A percentile compares a stretch with the other conserved stretches of the same genome.
These are phyloP conservation scores for Drosophila kepulauana DNA, from an alignment of 1,140 invertebrate genomes.

Conservation along the genomic window DNA sequence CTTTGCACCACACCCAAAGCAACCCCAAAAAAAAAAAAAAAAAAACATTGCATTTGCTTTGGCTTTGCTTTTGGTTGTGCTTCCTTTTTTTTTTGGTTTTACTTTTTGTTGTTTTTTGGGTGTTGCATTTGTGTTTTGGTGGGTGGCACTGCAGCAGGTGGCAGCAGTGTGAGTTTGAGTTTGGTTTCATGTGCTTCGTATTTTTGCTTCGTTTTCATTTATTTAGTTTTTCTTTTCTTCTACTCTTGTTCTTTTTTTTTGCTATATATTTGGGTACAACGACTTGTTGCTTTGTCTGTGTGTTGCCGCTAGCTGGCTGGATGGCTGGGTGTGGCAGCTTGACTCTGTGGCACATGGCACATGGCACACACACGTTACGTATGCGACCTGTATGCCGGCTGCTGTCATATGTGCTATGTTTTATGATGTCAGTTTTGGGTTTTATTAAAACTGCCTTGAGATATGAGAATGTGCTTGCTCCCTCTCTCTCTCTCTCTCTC, in stretches of 20 bases:
- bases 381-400: conserved; percentile 69
- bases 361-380: conserved; percentile 56
- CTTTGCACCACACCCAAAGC: neutral
- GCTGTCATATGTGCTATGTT: conserved; percentile 77
- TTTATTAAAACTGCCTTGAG: conserved; percentile 80
- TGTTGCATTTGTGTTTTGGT: conserved; percentile 48
- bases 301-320: conserved; percentile 21
- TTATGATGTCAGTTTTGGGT: conserved; percentile 83
- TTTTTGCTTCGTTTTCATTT: conserved; percentile 69
- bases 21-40: neutral
- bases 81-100: conserved; percentile 51
- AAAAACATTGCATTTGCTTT: conserved; percentile 36
- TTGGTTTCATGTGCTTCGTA: conserved; percentile 36
- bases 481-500: neutral
- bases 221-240: conserved; percentile 56
- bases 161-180: neutral
- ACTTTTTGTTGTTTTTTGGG: conserved; percentile 42
- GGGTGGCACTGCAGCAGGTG: conserved; percentile 17
- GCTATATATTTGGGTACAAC: conserved; percentile 81
- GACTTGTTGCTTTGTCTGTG: conserved; percentile 80
- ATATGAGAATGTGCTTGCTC: conserved; percentile 48
- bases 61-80: conserved; percentile 46
- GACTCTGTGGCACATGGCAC: conserved; percentile 44
- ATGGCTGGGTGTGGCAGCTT: conserved; percentile 65
- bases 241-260: conserved; percentile 30